Evolutionary conservation across 2,888 invertebrate species (phyloP).

Genomic region (Mamestra brassicae): DNA sequence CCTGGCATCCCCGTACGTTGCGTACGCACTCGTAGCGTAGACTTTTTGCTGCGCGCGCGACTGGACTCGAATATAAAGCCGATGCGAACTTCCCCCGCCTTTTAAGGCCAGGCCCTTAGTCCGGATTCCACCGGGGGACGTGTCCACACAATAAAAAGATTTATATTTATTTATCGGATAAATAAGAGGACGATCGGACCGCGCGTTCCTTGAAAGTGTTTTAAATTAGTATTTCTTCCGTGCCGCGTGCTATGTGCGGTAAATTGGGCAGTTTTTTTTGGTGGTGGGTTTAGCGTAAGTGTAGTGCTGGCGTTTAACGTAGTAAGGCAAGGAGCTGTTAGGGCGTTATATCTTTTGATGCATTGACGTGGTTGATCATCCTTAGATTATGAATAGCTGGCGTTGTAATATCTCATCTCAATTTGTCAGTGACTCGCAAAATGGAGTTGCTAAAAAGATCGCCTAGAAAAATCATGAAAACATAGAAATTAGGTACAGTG

Average conservation of each 20-base stretch:
- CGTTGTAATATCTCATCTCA: neutral
- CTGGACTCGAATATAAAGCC: conserved; percentile 83
- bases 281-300: conserved; percentile 30
- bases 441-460: too few species aligned
- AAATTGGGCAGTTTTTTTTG: conserved; percentile 65
- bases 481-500: too few species aligned
- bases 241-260: conserved; percentile 71
- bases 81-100: conserved; percentile 84
- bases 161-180: conserved; percentile 87
- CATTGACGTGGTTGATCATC: neutral
- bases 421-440: neutral
- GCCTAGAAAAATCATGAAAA: neutral
- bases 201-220: conserved; percentile 80
- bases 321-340: neutral
- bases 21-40: conserved; percentile 87
- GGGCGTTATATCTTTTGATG: neutral
- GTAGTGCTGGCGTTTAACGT: conserved; percentile 2
- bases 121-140: conserved; percentile 86
- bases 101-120: conserved; percentile 85
- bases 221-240: conserved; percentile 80
- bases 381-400: neutral
- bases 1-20: conserved; percentile 81
- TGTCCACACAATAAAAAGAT: conserved; percentile 85
- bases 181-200: conserved; percentile 75
- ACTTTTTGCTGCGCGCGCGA: conserved; percentile 82